Evolutionary conservation across 1,140 invertebrate species (phyloP).

Genomic region (Papilio machaon): DNA sequence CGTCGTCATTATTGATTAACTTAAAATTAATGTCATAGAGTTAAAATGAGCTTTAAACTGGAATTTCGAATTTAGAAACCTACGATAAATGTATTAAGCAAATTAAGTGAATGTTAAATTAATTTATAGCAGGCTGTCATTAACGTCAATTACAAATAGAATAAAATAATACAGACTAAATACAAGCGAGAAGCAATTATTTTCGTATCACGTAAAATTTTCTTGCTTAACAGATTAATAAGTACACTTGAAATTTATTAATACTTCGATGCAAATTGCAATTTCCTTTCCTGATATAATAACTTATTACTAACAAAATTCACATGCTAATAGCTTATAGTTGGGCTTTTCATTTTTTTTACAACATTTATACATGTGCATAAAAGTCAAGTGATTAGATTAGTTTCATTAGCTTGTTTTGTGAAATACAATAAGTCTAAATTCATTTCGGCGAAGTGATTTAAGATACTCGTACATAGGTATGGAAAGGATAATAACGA

Average conservation of each 20-base stretch:
- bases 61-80: too few relatives aligned
- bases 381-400: too few relatives aligned
- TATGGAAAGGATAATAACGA: too few relatives aligned
- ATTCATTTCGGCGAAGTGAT: too few relatives aligned
- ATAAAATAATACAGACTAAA: conserved; percentile 6
- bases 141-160: conserved; percentile 2
- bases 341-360: background rate
- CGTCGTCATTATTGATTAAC: background rate
- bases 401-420: too few relatives aligned
- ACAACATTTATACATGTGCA: too few relatives aligned
- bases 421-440: too few relatives aligned
- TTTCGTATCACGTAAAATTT: conserved; percentile 6
- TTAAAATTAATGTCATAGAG: background rate
- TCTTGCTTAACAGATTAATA: conserved; percentile 16
- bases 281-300: conserved; percentile 17
- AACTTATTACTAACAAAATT: background rate
- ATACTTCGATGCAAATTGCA: background rate
- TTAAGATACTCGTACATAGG: too few relatives aligned
- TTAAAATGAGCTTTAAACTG: too few relatives aligned
- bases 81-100: background rate
- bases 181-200: background rate
- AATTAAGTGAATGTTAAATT: background rate
- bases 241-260: conserved; percentile 22
- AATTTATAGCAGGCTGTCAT: conserved; percentile 20
- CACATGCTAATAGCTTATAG: background rate